A percentile compares a stretch with the other conserved stretches of the same genome.
Conservation (phyloP, 2,888 invertebrate species). For the Eupithecia tripunctaria region DNA sequence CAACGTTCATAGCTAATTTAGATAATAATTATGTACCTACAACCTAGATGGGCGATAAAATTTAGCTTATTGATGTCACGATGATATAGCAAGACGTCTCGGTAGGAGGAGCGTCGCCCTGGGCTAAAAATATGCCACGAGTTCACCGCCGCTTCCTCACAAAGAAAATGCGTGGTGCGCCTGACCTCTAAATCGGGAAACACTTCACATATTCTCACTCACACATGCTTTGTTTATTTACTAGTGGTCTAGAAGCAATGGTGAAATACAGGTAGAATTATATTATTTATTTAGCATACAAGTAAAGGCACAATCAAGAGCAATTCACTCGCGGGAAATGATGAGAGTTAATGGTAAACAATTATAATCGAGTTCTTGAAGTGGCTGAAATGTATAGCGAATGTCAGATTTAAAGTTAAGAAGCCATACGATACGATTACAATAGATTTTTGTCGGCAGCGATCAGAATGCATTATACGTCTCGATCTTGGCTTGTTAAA, state of each 20-base stretch:
- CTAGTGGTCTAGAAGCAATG: constrained; percentile 40
- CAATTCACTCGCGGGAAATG: constrained; percentile 48
- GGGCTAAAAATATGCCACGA: constrained; percentile 78
- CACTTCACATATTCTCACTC: constrained; percentile 47
- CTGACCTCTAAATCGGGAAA: constrained; percentile 74
- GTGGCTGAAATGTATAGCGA: not conserved
- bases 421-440: not conserved
- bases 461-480: not conserved
- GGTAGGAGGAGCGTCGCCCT: constrained; percentile 72
- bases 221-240: constrained; percentile 50
- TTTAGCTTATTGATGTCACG: constrained; percentile 51
- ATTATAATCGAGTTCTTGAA: not conserved
- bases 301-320: constrained; percentile 55
- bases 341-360: not conserved
- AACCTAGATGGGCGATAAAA: constrained; percentile 16
- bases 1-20: not conserved
- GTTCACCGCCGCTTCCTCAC: constrained; percentile 77
- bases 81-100: constrained; percentile 49
- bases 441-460: not conserved
- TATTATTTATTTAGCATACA: too few relatives aligned
- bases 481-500: constrained; percentile 1
- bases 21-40: not conserved
- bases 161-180: constrained; percentile 72
- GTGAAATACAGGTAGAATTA: too few relatives aligned
- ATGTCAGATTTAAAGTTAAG: not conserved